Percentiles rank a stretch among this genome's conserved stretches.
These are phyloP conservation scores for Helicoverpa armigera DNA, from an alignment of 1,140 invertebrate species.

Conservation along the genomic window DNA sequence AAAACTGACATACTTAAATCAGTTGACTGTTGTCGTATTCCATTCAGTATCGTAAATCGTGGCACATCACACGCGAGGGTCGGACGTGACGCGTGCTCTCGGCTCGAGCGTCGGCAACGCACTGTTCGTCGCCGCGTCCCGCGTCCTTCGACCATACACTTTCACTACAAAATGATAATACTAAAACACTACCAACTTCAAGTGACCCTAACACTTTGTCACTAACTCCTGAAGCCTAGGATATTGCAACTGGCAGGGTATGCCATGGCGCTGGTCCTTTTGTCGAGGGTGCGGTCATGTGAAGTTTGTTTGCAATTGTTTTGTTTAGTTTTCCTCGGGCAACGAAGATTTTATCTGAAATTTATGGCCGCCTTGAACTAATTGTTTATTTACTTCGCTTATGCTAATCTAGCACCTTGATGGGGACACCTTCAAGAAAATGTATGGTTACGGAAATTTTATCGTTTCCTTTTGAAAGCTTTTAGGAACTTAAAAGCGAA, in stretches of 20 bases:
- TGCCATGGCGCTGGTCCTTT: constrained; percentile 29
- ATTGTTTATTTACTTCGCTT: constrained; percentile 24
- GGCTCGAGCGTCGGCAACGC: constrained; percentile 53
- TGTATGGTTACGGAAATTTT: no score
- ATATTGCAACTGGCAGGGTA: constrained; percentile 31
- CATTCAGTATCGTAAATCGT: constrained; percentile 59
- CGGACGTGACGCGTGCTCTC: constrained; percentile 59
- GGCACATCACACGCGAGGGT: constrained; percentile 56
- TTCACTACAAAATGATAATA: constrained; percentile 74
- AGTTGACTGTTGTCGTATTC: constrained; percentile 60
- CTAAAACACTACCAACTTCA: constrained; percentile 55
- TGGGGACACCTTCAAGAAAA: no score
- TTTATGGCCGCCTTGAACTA: constrained; percentile 30
- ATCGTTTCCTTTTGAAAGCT: neutral
- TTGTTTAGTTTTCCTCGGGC: constrained; percentile 51
- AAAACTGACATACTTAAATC: constrained; percentile 79
- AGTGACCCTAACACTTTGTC: constrained; percentile 18
- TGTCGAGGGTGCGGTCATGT: constrained; percentile 54
- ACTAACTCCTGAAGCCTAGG: neutral
- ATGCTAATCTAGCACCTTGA: constrained; percentile 14
- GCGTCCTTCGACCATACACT: constrained; percentile 70
- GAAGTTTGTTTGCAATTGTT: constrained; percentile 42
- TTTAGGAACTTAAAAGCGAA: neutral
- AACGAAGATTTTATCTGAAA: constrained; percentile 34
- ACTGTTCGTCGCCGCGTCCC: constrained; percentile 61